Evolutionary conservation across 1,140 invertebrate genomes (phyloP), one percentile per base, ranked within the genome.

Genomic region (Limonius californicus): DNA sequence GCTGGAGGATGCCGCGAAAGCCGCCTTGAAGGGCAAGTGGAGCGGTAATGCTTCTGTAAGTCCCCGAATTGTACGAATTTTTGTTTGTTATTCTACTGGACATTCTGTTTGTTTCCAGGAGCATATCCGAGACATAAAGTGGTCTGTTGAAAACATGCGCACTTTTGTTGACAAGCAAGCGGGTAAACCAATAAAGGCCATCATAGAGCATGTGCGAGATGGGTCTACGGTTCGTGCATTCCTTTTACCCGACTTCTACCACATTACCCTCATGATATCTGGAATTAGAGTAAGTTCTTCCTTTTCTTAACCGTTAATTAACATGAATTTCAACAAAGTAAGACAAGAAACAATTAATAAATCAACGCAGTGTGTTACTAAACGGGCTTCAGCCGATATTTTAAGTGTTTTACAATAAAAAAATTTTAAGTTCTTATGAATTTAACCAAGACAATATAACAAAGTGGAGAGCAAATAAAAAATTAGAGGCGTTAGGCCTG

Each of bases 141-240:
- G 93, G 90, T 83, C 80, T 11, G 81, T 94, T 20, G 95, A 97
- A 16, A 90, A 92, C 76, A 87, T 91, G 3, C 83, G 89, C 42
- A 82, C 84, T 50, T 87, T 97, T 74, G 88, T 95, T 9, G 92
- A 95, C 58, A 87, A 90, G 63, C 85, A 86, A 63, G 85, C 85
- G 23, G 84, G 86, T 30, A 91, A 94, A 72, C 90, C 89, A 0
- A 79, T 95, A 9, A 83, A 87, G 76, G 94, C 94, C 54, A 86
- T 98, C 20, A 91, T 99, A 72, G 95, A 98, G 78, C 90, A 96
- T 82, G 95, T 99, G 0, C 84, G 95, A 62, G 96, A 99, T 81
- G 97, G 97, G 1, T 97, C 95, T 15, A 98, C 96, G 0, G 85
- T 98, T 1, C 84, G 95, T 62, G 89, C 90, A 0, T 92, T 97